Evolutionary conservation across 2,797 vertebrate genomes (phyloP).

Genomic region (Silurus aristotelis): DNA sequence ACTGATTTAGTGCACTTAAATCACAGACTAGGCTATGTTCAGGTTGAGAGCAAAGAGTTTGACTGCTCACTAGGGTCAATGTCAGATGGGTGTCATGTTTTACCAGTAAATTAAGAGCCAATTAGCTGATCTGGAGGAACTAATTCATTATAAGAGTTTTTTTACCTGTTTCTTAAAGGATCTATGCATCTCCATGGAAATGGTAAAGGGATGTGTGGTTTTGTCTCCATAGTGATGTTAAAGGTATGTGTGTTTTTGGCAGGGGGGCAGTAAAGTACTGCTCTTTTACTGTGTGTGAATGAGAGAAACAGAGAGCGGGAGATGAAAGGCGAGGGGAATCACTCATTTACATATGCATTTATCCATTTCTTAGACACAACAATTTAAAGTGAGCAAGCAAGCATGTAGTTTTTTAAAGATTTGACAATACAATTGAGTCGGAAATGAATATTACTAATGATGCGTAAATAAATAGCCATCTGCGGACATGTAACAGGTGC

Average conservation of each 20-base stretch:
- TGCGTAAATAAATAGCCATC: background rate
- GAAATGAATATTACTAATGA: background rate
- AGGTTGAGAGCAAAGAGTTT: background rate
- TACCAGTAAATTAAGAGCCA: background rate
- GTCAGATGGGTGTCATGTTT: conserved; percentile 1
- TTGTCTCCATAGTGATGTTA: conserved; percentile 36
- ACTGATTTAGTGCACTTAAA: conserved; percentile 18
- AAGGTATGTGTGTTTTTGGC: conserved; percentile 31
- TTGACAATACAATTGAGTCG: background rate
- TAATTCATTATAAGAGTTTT: conserved; percentile 24
- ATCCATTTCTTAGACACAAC: background rate
- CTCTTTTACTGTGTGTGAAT: background rate
- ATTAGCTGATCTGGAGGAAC: conserved; percentile 2
- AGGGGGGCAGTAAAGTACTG: background rate
- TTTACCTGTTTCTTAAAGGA: conserved; percentile 18
- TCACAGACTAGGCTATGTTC: conserved; percentile 11
- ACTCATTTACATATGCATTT: background rate
- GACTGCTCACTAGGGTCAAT: background rate
- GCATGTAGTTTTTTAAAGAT: background rate
- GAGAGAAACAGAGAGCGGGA: background rate
- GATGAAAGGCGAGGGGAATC: background rate
- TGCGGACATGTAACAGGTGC: background rate
- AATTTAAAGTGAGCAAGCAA: background rate
- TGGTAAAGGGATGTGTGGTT: conserved; percentile 23
- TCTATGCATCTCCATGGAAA: conserved; percentile 26